Base-by-base conservation (phyloP, 2,888 invertebrate genomes). In the Beris morrisii region DNA sequence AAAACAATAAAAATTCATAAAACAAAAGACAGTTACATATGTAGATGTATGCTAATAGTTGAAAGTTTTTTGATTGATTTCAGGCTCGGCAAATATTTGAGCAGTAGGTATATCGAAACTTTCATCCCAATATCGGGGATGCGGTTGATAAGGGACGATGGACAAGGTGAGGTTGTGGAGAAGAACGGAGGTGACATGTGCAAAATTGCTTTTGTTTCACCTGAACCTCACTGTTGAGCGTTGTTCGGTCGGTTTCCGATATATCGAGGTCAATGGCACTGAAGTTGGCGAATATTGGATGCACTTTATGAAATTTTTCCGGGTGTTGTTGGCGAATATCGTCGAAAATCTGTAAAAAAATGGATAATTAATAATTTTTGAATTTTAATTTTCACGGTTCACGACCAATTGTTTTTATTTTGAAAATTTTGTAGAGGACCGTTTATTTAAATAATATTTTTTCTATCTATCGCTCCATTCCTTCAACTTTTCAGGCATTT, bases 241-340 rank as follows among this genome's bases (percentile, higher is more conserved):
- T 71, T 65, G 76, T 77, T 69, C 82, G 79, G 71, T 83, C 83
- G 48, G 76, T 70, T 38, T 75, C 69, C 38, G 77, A 72, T 65
- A 84, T 75, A 69, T 82, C 84, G 68, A 87, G 77, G 64, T 82
- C 82, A 57, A 82, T 80, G 56, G 78, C 73, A 54, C 76, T 76
- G 48, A 81, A 80, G 76, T 86, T 83, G n/a, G 84, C 85, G 67
- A 74, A 75, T 54, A 89, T 80, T 4, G 86, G 83, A 67, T 84
- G 80, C 65, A 89, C 77, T 77, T 88, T 88, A 30, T 79, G 73
- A 63, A 85, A 76, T 46, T 76, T 72, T 13, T 79, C 76, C 0
- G 85, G 84, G 32, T 77, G 73, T 61, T 82, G 79, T 3, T 75
- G 74, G 57, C 83, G 82, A 64, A 87, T 73, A 69, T 77, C 78